A percentile compares a stretch with the other conserved stretches of the same genome.
Evolutionary conservation across 2,113 vertebrate species (phyloP).

Genomic region (Hiodon alosoides): DNA sequence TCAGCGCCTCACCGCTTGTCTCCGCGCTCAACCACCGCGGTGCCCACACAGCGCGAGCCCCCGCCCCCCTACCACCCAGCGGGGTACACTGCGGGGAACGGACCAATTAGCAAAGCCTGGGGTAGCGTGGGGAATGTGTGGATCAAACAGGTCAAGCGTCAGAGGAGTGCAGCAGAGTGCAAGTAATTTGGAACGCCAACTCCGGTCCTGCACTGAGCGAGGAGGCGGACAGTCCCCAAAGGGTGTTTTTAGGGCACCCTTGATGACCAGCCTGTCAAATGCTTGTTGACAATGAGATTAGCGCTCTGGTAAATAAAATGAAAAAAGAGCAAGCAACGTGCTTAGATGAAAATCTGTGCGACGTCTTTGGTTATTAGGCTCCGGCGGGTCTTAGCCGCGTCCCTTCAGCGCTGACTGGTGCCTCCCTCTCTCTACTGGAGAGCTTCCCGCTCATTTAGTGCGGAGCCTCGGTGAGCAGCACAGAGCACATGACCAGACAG

Average conservation of each 20-base stretch:
- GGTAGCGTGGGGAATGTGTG: conserved; percentile 36
- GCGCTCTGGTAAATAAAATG: conserved; percentile 17
- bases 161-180: conserved; percentile 48
- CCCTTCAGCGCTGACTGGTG: conserved; percentile 25
- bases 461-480: conserved; percentile 13
- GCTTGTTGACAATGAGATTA: conserved; percentile 30
- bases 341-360: conserved; percentile 38
- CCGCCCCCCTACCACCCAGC: no score
- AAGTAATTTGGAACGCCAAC: conserved; percentile 39
- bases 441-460: neutral
- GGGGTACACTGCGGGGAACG: no score
- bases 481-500: conserved; percentile 46
- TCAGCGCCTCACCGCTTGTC: no score
- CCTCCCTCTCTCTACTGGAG: conserved; percentile 31
- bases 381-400: neutral
- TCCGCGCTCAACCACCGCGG: no score
- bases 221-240: neutral
- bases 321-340: conserved; percentile 10
- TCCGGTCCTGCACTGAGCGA: neutral
- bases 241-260: neutral
- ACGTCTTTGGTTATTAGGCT: conserved; percentile 38
- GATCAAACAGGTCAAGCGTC: conserved; percentile 55
- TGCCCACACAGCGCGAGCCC: no score
- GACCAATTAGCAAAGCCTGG: no score
- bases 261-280: conserved; percentile 35